A percentile compares a stretch with the other conserved stretches of the same genome.
Evolutionary conservation across 2,888 invertebrate species (phyloP).

Genomic region (Apomyelois bistriatella): DNA sequence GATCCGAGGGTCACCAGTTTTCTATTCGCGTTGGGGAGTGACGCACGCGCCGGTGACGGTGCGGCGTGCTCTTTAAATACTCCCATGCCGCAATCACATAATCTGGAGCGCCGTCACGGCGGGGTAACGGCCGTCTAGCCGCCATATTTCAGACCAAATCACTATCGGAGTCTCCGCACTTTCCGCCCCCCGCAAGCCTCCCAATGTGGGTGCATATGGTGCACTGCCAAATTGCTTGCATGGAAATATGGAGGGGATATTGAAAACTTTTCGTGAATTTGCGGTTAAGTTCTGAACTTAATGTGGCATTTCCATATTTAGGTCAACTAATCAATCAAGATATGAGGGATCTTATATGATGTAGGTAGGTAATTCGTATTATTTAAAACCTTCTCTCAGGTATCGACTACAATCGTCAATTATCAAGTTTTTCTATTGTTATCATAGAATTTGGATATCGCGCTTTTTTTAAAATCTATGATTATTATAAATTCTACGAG

Average conservation of each 20-base stretch:
- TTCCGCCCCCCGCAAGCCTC: slow-evolving; percentile 18
- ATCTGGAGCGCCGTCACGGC: slow-evolving; percentile 48
- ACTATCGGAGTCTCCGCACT: slow-evolving; percentile 27
- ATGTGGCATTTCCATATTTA: too few species aligned
- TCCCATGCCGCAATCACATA: slow-evolving; percentile 35
- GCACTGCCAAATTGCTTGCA: slow-evolving; percentile 49
- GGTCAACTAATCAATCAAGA: too few species aligned
- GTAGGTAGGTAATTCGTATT: too few species aligned
- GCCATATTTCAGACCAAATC: slow-evolving; percentile 51
- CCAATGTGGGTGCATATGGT: slow-evolving; percentile 29
- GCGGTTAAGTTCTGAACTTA: too few species aligned
- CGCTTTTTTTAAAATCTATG: too few species aligned
- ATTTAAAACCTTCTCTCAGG: too few species aligned
- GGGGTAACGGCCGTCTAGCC: slow-evolving; percentile 48
- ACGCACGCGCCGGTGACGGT: slow-evolving; percentile 70
- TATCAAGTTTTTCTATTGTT: too few species aligned
- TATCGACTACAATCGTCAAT: too few species aligned
- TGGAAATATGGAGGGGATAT: slow-evolving; percentile 38
- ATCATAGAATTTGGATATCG: too few species aligned
- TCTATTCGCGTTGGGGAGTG: slow-evolving; percentile 70
- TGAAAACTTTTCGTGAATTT: slow-evolving; percentile 35
- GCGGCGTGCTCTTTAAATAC: slow-evolving; percentile 51
- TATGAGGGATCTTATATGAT: too few species aligned
- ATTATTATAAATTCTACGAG: too few species aligned
- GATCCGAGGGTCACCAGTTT: slow-evolving; percentile 64